These are phyloP conservation scores for Ophiodon elongatus DNA, from an alignment of 2,113 vertebrate species.

Conservation along the genomic window DNA sequence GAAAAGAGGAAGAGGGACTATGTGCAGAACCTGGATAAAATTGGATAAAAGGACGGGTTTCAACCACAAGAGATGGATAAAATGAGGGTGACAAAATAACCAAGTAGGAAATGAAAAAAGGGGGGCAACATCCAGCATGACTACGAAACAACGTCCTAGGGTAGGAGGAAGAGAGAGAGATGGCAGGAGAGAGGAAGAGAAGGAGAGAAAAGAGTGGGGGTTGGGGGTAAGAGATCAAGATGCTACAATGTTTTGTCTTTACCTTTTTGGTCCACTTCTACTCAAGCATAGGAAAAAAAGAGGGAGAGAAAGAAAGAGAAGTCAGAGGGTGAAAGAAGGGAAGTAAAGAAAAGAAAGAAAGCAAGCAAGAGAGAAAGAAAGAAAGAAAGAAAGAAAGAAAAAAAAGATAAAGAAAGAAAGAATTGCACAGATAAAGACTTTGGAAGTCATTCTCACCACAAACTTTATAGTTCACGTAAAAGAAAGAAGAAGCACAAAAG, in stretches of 20 bases:
- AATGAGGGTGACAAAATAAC: slow-evolving; percentile 59
- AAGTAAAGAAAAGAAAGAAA: slow-evolving; percentile 74
- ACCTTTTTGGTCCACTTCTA: slow-evolving; percentile 99
- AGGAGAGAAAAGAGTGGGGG: slow-evolving; percentile 61
- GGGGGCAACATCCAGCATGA: slow-evolving; percentile 91
- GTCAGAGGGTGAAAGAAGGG: slow-evolving; percentile 87
- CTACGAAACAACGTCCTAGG: slow-evolving; percentile 92
- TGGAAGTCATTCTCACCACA: slow-evolving; percentile 74
- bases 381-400: slow-evolving; percentile 42
- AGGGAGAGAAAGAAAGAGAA: slow-evolving; percentile 89
- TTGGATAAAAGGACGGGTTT: slow-evolving; percentile 75
- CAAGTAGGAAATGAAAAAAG: slow-evolving; percentile 70
- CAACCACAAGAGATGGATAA: slow-evolving; percentile 77
- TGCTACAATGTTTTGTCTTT: slow-evolving; percentile 90
- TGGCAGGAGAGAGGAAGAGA: slow-evolving; percentile 70
- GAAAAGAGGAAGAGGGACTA: slow-evolving; percentile 44
- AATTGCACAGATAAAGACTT: slow-evolving; percentile 80
- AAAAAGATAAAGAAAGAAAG: slow-evolving; percentile 44
- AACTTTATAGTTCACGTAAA: slow-evolving; percentile 70
- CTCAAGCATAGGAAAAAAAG: slow-evolving; percentile 96
- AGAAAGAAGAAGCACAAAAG: slow-evolving; percentile 58
- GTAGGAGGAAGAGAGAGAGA: slow-evolving; percentile 83
- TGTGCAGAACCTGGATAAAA: slow-evolving; percentile 81
- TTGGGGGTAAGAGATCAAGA: slow-evolving; percentile 79
- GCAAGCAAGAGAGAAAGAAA: slow-evolving; percentile 52